Evolutionary conservation across 2,888 invertebrate species (phyloP).

Genomic region (Branchellion lobata): DNA sequence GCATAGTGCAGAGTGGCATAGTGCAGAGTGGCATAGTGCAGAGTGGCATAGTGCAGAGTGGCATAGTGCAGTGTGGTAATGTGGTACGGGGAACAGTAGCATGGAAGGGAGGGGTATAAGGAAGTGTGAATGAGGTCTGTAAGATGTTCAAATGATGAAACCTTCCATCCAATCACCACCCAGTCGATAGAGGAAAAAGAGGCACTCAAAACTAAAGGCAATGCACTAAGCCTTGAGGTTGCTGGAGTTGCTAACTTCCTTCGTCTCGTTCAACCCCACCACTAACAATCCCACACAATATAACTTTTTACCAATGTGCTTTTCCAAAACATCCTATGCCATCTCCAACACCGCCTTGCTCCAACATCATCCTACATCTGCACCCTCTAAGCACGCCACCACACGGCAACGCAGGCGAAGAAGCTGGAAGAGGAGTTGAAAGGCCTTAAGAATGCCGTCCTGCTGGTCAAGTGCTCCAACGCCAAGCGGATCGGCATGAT

Average conservation of each 20-base stretch:
- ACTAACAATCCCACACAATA: too few species aligned
- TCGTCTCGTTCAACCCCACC: neutral
- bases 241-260: neutral
- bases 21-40: too few species aligned
- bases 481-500: neutral
- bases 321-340: too few species aligned
- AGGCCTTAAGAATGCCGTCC: conserved; percentile 19
- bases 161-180: too few species aligned
- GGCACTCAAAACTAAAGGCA: conserved; percentile 20
- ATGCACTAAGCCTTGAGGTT: conserved; percentile 6
- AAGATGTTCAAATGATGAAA: too few species aligned
- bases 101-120: too few species aligned
- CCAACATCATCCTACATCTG: neutral
- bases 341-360: too few species aligned
- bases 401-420: neutral
- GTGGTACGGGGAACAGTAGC: neutral
- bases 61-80: neutral
- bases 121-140: neutral
- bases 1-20: too few species aligned
- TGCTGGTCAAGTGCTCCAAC: conserved; percentile 20
- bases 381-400: neutral
- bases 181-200: conserved; percentile 38
- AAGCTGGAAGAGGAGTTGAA: conserved; percentile 28
- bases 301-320: too few species aligned
- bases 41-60: too few species aligned